Conservation (phyloP, 2,113 vertebrate genomes). For the Arizona elegans region DNA sequence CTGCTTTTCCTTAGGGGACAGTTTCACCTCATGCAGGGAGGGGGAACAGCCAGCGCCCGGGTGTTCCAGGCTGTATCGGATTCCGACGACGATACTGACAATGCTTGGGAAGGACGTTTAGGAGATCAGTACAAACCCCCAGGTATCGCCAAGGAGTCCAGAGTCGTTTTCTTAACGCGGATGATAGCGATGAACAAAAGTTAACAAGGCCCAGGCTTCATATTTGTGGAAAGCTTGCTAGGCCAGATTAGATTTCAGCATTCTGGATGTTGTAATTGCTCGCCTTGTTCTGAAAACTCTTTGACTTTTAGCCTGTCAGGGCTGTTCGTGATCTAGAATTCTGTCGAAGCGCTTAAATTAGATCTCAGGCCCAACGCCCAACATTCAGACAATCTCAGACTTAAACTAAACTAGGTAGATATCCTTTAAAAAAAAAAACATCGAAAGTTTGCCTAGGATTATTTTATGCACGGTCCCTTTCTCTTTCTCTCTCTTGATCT, state of each 20-base stretch:
- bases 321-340: too few species aligned
- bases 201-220: background rate
- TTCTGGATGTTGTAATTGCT: background rate
- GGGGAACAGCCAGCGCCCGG: conserved; percentile 82
- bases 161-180: background rate
- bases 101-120: conserved; percentile 85
- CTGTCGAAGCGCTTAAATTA: too few species aligned
- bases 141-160: conserved; percentile 67
- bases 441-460: background rate
- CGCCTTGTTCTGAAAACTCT: background rate
- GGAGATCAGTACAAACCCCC: conserved; percentile 88
- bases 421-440: background rate
- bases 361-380: too few species aligned
- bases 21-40: conserved; percentile 88
- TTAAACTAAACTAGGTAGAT: background rate
- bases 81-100: conserved; percentile 90
- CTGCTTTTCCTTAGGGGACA: conserved; percentile 76
- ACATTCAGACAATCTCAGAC: background rate
- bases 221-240: background rate
- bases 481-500: background rate
- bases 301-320: background rate
- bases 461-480: background rate
- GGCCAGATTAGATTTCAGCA: background rate
- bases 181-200: background rate
- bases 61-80: conserved; percentile 88